Evolutionary conservation across 2,888 invertebrate genomes (phyloP).

Genomic region (Bruchidius siliquastri): DNA sequence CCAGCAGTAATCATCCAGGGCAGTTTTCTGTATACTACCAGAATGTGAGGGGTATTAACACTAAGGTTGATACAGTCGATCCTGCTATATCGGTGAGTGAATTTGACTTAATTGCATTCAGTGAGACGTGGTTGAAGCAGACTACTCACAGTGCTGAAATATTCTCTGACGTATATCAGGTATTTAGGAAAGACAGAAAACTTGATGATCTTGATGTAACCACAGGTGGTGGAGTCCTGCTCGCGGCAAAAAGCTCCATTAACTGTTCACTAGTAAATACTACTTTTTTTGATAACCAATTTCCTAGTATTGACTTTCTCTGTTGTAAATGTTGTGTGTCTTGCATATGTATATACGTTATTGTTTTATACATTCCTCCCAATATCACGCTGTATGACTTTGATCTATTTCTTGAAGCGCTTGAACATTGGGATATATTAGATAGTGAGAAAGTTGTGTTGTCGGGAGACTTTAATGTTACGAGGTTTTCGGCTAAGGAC

Average conservation of each 20-base stretch:
- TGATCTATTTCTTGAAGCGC: background rate
- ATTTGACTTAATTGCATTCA: conserved; percentile 5
- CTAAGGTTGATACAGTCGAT: conserved; percentile 2
- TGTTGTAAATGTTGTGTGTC: conserved; percentile 1
- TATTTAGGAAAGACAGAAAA: conserved; percentile 6
- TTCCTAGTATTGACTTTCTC: conserved; percentile 3
- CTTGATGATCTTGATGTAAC: conserved; percentile 3
- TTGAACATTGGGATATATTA: background rate
- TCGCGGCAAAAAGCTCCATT: background rate
- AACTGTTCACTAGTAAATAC: background rate
- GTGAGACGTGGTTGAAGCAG: conserved; percentile 8
- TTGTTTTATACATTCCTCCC: conserved; percentile 4
- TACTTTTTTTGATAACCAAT: conserved; percentile 1
- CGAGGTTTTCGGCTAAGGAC: background rate
- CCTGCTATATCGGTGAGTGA: conserved; percentile 6
- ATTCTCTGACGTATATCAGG: conserved; percentile 1
- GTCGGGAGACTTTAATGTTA: background rate
- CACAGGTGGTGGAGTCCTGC: conserved; percentile 6
- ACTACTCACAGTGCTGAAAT: conserved; percentile 4
- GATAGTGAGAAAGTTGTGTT: background rate
- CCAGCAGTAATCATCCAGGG: conserved; percentile 9
- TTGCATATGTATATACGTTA: background rate
- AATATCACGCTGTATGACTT: conserved; percentile 4
- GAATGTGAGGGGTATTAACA: conserved; percentile 9
- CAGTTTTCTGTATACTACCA: conserved; percentile 7